Evolutionary conservation across 1,140 invertebrate species (phyloP), one percentile per base, ranked within the genome.

Genomic region (Tetraneura akinire): DNA sequence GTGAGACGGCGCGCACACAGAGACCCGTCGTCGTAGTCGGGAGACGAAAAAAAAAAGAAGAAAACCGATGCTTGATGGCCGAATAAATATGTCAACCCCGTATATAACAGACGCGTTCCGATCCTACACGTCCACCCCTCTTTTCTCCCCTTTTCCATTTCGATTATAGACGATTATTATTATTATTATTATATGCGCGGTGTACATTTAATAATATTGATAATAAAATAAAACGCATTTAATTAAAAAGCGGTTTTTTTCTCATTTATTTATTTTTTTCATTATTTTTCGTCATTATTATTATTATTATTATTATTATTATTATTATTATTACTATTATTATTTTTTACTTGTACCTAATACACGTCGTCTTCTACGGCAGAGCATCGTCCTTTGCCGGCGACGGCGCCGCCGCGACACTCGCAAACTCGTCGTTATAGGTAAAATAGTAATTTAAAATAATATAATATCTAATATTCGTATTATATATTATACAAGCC

Each of bases 21-120:
- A 37, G 32, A 37, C 32, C 32, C 32, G n/a, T 55, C 53, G 55
- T 60, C 66, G 66, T 49, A 21, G 45, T 49, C 68, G 68, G 14
- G 42, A 70, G 13, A 23, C 64, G 37, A 37, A 68, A 37, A 68
- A 45, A 66, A 70, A 6, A 23, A 37, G 37, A 37, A 68, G 37
- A 68, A 45, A 66, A 68, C 64, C 23, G 64, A 29, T 37, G 60
- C 60, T 18, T 37, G 60, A 64, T 64, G 60, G 60, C 64, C 37
- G 64, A 49, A 71, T 71, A 71, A 71, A 71, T 45, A 71, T 71
- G 68, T 71, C 68, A 71, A 71, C 68, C 68, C 68, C 45, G 64
- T 49, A 14, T 37, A 37, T 8, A 37, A 37, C 32, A 37, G 32
- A 3, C 32, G 32, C 32, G 32, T 3, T 37, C 32, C 8, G 32